A percentile compares a stretch with the other conserved stretches of the same genome.
Conservation (phyloP, 1,140 invertebrate genomes). For the Pantala flavescens region DNA sequence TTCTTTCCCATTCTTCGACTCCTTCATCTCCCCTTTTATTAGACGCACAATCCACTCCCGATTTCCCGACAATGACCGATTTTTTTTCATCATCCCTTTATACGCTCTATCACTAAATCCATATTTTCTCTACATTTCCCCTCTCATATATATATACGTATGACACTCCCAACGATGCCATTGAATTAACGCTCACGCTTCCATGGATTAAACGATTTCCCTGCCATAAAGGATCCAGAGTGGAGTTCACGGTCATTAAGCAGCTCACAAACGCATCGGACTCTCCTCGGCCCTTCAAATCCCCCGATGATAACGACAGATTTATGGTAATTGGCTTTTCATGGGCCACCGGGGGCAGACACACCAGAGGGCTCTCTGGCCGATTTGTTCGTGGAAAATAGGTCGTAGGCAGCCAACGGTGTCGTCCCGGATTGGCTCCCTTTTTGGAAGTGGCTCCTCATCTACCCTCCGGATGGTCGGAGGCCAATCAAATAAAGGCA, state of each 20-base stretch:
- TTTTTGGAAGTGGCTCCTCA: not conserved
- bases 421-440: not conserved
- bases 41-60: too few species aligned
- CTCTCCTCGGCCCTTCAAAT: not conserved
- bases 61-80: too few species aligned
- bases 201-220: constrained; percentile 1
- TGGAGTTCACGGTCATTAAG: not conserved
- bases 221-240: not conserved
- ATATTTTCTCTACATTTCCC: not conserved
- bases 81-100: too few species aligned
- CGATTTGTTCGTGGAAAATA: too few species aligned
- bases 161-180: not conserved
- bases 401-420: too few species aligned
- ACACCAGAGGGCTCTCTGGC: not conserved
- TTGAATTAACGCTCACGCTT: constrained; percentile 9
- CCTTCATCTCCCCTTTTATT: too few species aligned
- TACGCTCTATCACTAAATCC: too few species aligned
- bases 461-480: not conserved
- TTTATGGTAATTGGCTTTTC: constrained; percentile 7
- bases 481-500: constrained; percentile 9
- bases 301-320: constrained; percentile 3
- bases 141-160: not conserved
- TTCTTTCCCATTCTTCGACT: too few species aligned
- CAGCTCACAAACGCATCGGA: not conserved
- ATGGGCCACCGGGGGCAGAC: not conserved